Percentiles rank a stretch among this genome's conserved stretches.
phyloP scores from a whole-genome alignment of 2,888 invertebrate species.

The Papilio protenor region DNA sequence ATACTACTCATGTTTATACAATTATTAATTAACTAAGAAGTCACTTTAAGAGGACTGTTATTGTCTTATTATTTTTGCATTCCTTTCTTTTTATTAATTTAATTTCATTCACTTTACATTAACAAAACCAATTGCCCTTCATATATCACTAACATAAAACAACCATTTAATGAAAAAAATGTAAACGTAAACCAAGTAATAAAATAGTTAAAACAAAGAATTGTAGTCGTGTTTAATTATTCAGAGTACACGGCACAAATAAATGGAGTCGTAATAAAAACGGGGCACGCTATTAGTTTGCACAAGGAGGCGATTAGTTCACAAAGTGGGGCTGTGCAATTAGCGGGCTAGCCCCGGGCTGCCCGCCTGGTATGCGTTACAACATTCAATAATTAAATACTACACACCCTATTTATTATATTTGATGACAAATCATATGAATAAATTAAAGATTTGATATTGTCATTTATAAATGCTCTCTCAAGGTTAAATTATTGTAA shows the following conservation, averaged over 20 bases:
- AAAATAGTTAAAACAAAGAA: slow-evolving; percentile 22
- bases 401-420: slow-evolving; percentile 16
- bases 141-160: not conserved
- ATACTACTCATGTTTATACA: no score
- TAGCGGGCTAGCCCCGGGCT: slow-evolving; percentile 65
- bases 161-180: not conserved
- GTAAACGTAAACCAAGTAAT: not conserved
- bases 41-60: no score
- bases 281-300: slow-evolving; percentile 67
- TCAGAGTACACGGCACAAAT: slow-evolving; percentile 29
- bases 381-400: slow-evolving; percentile 24
- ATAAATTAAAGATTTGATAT: not conserved
- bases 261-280: slow-evolving; percentile 62
- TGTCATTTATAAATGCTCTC: not conserved
- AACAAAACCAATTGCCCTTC: not conserved
- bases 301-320: slow-evolving; percentile 68
- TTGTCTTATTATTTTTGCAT: no score
- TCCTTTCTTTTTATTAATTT: no score
- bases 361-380: slow-evolving; percentile 52
- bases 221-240: slow-evolving; percentile 28
- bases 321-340: slow-evolving; percentile 70
- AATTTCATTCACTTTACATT: not conserved
- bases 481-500: not conserved
- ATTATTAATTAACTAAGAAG: no score
- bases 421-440: slow-evolving; percentile 15